These are phyloP conservation scores for Scaptomyza montana DNA, from an alignment of 1,140 invertebrate species.

Conservation along the genomic window DNA sequence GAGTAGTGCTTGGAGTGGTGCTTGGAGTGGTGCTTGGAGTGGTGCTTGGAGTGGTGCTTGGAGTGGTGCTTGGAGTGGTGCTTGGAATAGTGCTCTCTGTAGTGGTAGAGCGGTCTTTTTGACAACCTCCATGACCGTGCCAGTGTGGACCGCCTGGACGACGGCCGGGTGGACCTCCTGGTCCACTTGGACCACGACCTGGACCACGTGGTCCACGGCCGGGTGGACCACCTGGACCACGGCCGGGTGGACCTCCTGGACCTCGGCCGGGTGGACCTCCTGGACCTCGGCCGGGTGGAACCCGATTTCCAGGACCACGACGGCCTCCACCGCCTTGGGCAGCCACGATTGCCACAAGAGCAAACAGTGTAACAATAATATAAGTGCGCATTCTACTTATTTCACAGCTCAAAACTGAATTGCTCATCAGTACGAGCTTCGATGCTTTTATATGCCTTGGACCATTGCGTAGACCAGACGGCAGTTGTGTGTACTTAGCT, in stretches of 20 bases:
- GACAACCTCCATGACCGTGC: not conserved
- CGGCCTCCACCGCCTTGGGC: conserved; percentile 35
- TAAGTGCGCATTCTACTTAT: conserved; percentile 44
- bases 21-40: not conserved
- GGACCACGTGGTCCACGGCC: conserved; percentile 3
- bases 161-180: not conserved
- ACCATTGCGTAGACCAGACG: not conserved
- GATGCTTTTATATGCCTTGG: conserved; percentile 48
- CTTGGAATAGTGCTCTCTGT: not conserved
- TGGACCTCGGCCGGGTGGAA: not conserved
- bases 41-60: not conserved
- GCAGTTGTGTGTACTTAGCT: conserved; percentile 51
- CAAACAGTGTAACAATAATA: conserved; percentile 39
- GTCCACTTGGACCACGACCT: conserved; percentile 13
- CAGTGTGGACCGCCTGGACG: not conserved
- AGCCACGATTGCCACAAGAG: conserved; percentile 47
- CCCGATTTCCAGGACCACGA: not conserved
- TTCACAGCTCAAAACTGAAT: conserved; percentile 33
- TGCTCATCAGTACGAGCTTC: not conserved
- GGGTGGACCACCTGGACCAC: not conserved
- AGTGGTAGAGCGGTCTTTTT: conserved; percentile 7
- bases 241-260: not conserved
- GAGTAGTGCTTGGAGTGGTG: too few species aligned
- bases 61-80: not conserved
- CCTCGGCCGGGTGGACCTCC: not conserved